Conservation (phyloP, 2,888 invertebrate genomes). For the Synergus itoensis region DNA sequence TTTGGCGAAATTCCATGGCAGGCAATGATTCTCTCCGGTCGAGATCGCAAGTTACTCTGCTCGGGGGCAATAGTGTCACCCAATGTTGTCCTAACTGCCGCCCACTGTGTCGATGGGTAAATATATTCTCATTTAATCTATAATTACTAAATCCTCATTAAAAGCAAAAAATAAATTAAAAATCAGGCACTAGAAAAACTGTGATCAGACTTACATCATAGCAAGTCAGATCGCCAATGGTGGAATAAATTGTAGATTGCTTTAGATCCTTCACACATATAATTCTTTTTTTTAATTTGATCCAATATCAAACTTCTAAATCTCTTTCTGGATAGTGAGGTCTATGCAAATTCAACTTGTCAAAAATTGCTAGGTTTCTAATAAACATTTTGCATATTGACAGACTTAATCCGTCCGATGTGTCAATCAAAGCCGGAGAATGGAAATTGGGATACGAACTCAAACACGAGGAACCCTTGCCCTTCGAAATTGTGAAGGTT, state of each 20-base stretch:
- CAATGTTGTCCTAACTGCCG: slow-evolving; percentile 87
- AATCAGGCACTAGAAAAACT: not conserved
- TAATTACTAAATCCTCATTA: not conserved
- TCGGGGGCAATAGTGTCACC: slow-evolving; percentile 89
- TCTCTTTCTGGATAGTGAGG: not conserved
- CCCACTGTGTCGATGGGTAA: slow-evolving; percentile 90
- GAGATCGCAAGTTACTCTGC: slow-evolving; percentile 86
- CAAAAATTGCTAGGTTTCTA: not conserved
- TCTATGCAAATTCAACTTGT: not conserved
- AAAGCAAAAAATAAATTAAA: not conserved
- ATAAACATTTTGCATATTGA: not conserved
- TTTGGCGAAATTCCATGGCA: slow-evolving; percentile 94
- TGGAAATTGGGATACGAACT: slow-evolving; percentile 89
- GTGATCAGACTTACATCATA: not conserved
- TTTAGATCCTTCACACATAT: not conserved
- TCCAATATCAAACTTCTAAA: not conserved
- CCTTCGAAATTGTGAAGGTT: slow-evolving; percentile 88
- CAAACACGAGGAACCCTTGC: slow-evolving; percentile 84
- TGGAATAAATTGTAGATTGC: not conserved
- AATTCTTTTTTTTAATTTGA: not conserved
- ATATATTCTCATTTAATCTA: slow-evolving; percentile 52
- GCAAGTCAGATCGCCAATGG: not conserved
- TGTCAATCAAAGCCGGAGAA: slow-evolving; percentile 89
- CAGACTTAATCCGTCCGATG: slow-evolving; percentile 79
- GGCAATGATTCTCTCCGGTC: slow-evolving; percentile 88